Conservation (phyloP, 92 coral and sea anemone genomes). For the Ricordea florida region DNA sequence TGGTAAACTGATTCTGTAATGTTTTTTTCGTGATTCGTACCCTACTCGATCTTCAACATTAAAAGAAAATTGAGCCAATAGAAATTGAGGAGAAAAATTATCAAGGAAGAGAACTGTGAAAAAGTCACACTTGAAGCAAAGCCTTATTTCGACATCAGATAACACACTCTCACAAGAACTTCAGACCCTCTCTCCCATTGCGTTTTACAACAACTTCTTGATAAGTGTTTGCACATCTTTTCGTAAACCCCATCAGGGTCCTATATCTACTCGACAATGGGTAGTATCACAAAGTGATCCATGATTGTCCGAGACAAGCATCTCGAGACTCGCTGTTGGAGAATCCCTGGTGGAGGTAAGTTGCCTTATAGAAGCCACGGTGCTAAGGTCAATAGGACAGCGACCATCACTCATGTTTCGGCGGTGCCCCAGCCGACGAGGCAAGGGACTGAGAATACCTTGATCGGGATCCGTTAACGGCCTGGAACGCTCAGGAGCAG, state of each 20-base stretch:
- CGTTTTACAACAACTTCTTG: no score
- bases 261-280: conserved; percentile 5
- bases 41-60: no score
- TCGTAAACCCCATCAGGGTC: background rate
- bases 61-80: no score
- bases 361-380: background rate
- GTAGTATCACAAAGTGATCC: conserved; percentile 14
- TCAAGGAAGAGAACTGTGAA: no score
- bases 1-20: no score
- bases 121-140: no score
- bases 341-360: conserved; percentile 10
- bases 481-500: background rate
- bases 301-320: background rate
- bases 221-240: background rate
- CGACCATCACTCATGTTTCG: conserved; percentile 64
- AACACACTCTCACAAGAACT: no score
- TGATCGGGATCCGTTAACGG: background rate
- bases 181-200: no score
- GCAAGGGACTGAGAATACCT: background rate
- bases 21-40: no score
- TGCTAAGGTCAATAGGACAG: conserved; percentile 49
- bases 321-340: background rate
- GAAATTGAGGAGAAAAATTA: no score
- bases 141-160: no score
- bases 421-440: conserved; percentile 9